Percentiles rank a stretch among this genome's conserved stretches.
Conservation (phyloP, 2,888 invertebrate species). For the Pterostichus niger region DNA sequence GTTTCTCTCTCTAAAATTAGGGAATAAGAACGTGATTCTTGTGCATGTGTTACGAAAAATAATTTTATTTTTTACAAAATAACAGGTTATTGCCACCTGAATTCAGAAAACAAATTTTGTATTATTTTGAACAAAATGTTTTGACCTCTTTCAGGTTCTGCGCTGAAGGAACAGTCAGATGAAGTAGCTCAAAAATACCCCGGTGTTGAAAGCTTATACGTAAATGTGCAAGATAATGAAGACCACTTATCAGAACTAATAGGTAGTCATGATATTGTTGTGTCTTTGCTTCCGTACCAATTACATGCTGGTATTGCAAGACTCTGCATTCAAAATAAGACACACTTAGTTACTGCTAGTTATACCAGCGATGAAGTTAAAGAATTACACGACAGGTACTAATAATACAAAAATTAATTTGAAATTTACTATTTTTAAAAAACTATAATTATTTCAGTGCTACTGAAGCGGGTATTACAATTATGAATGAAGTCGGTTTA, state of each 20-base stretch:
- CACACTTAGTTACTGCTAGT: constrained; percentile 98
- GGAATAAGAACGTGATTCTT: no score
- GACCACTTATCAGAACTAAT: constrained; percentile 87
- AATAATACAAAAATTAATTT: constrained; percentile 60
- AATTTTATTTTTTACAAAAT: no score
- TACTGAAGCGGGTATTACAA: constrained; percentile 91
- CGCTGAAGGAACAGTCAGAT: constrained; percentile 93
- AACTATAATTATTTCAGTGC: constrained; percentile 81
- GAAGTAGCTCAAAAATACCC: constrained; percentile 87
- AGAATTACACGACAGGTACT: constrained; percentile 87
- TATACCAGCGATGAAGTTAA: constrained; percentile 93
- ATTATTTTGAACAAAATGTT: no score
- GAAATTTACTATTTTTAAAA: background rate
- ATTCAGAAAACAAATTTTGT: no score
- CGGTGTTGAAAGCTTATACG: constrained; percentile 88
- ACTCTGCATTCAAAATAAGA: constrained; percentile 90
- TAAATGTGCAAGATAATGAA: constrained; percentile 89
- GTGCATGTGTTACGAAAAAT: no score
- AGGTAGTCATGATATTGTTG: constrained; percentile 86
- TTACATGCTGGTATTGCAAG: constrained; percentile 93
- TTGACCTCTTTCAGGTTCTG: constrained; percentile 80
- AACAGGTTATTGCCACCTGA: no score
- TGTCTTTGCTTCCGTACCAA: constrained; percentile 94
- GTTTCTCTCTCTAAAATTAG: no score
- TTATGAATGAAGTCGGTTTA: constrained; percentile 97